Evolutionary conservation across 1,140 invertebrate genomes (phyloP), one percentile per base, ranked within the genome.

Genomic region (Tetramorium alpestre): DNA sequence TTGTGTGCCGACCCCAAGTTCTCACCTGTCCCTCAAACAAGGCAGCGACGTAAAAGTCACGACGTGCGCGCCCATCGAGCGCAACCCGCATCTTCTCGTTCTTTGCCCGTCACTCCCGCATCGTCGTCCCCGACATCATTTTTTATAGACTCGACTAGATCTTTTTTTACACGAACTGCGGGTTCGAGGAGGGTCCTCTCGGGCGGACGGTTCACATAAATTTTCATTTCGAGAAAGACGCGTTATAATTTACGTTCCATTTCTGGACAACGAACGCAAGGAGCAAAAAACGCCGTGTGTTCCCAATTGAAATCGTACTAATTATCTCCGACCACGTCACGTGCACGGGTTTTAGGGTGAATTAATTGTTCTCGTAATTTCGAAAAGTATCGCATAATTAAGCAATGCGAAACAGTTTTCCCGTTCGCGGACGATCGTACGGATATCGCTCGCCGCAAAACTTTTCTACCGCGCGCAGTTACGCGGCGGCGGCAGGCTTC

Each of bases 161-260:
- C 16, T 80, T 56, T 56, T 85, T 81, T 49, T 69, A 80, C 18
- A 51, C 41, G 25, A 73, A 60, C 25, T 81, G 10, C 28, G 77
- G 38, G 16, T 18, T 51, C 76, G 38, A 49, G 38, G 13, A 67
- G 11, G 25, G 58, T 47, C 13, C 28, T 44, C 38, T 64, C 10
- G 47, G 22, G 28, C 51, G 73, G 54, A 56, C 22, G 65, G 25
- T 44, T 28, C 73, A 65, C 86, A 73, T 90, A 89, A 90, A 89
- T 90, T 90, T 84, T 88, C 80, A 90, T 90, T 84, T 87, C 54
- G 25, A 28, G 25, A 60, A 67, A 69, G 65, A 75, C 54, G 49
- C 77, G 44, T 22, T 25, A 11, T 81, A 81, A 81, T 70, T 7
- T 56, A 80, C 44, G 22, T 41, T 70, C 16, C 77, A 16, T 22